Evolutionary conservation across 2,797 vertebrate species (phyloP).

Genomic region (Macropus fuliginosus): DNA sequence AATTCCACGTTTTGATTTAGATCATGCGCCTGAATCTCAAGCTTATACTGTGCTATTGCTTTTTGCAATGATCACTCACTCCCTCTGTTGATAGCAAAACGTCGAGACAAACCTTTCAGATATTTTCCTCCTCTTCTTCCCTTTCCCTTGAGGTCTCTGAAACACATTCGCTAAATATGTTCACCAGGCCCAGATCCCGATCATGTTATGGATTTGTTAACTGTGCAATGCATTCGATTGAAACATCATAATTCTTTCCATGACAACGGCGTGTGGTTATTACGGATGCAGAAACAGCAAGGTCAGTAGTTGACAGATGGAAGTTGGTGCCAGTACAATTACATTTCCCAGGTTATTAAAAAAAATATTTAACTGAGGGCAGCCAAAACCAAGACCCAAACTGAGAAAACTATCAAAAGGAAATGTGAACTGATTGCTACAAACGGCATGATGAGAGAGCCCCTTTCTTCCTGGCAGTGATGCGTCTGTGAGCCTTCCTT

Average conservation of each 20-base stretch:
- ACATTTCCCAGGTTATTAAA: slow-evolving; percentile 81
- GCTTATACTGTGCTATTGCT: slow-evolving; percentile 16
- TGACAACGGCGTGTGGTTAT: slow-evolving; percentile 83
- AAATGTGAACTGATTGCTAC: slow-evolving; percentile 82
- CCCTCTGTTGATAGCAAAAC: slow-evolving; percentile 44
- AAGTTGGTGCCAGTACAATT: slow-evolving; percentile 78
- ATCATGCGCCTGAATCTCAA: slow-evolving; percentile 12
- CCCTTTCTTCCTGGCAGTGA: slow-evolving; percentile 81
- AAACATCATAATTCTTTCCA: slow-evolving; percentile 84
- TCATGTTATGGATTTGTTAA: slow-evolving; percentile 82
- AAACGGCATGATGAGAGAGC: slow-evolving; percentile 79
- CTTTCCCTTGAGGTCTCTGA: slow-evolving; percentile 67
- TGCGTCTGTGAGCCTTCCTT: slow-evolving; percentile 82
- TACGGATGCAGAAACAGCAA: slow-evolving; percentile 80
- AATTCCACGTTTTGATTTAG: background rate
- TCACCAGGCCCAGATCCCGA: slow-evolving; percentile 77
- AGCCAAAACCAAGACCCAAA: slow-evolving; percentile 75
- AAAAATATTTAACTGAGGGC: slow-evolving; percentile 81
- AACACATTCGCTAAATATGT: slow-evolving; percentile 77
- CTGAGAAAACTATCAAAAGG: slow-evolving; percentile 81
- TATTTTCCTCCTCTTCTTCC: slow-evolving; percentile 33
- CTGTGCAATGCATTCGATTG: slow-evolving; percentile 81
- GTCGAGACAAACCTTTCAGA: slow-evolving; percentile 36
- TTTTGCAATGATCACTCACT: background rate
- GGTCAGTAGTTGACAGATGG: slow-evolving; percentile 85